Percentiles rank a stretch among this genome's conserved stretches.
Evolutionary conservation across 2,888 invertebrate species (phyloP).

Genomic region (Drosophila imparisetae): DNA sequence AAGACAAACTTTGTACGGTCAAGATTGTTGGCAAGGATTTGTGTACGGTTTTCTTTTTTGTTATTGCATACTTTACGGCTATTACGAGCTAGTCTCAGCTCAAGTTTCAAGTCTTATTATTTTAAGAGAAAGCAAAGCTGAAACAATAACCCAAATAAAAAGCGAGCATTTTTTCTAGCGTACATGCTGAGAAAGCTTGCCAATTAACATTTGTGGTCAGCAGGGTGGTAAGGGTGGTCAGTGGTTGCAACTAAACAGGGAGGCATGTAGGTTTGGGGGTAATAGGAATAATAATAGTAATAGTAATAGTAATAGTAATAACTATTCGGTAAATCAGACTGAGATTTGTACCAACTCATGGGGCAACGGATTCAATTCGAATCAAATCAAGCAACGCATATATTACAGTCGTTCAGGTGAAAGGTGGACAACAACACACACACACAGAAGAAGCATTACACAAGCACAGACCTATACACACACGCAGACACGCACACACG

Average conservation of each 20-base stretch:
- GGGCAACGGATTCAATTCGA: conserved; percentile 64
- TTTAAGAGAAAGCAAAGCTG: conserved; percentile 6
- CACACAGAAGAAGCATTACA: neutral
- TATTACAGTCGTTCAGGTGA: conserved; percentile 60
- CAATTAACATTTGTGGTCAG: conserved; percentile 33
- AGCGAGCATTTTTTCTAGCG: conserved; percentile 12
- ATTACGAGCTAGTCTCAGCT: conserved; percentile 50
- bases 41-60: conserved; percentile 29
- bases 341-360: conserved; percentile 57
- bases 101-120: conserved; percentile 64
- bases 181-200: conserved; percentile 34
- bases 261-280: neutral
- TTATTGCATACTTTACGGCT: conserved; percentile 70
- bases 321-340: conserved; percentile 44
- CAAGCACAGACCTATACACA: neutral
- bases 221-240: neutral
- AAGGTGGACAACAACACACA: conserved; percentile 31
- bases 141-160: conserved; percentile 16
- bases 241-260: neutral
- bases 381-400: conserved; percentile 61
- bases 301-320: conserved; percentile 11
- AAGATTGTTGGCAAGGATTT: conserved; percentile 38
- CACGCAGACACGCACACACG: conserved; percentile 1
- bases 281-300: too few species aligned
- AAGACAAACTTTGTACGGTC: conserved; percentile 8